Conservation (phyloP, 2,797 vertebrate genomes). For the Glyptemys insculpta region DNA sequence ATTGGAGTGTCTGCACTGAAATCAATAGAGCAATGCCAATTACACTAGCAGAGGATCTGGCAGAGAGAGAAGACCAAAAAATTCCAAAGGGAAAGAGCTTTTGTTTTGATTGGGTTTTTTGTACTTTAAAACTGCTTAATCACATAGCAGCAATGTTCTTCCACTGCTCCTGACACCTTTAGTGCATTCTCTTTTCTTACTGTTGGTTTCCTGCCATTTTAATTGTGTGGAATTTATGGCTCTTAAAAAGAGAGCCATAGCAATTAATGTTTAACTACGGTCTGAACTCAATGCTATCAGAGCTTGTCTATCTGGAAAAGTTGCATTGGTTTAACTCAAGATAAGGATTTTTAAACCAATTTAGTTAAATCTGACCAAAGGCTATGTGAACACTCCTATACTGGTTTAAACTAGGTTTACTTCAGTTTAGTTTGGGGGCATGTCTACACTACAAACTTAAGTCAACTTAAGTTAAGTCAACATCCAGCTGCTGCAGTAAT, state of each 20-base stretch:
- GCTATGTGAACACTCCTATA: not conserved
- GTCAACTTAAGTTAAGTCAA: no score
- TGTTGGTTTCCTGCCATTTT: not conserved
- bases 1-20: slow-evolving; percentile 13
- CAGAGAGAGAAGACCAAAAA: slow-evolving; percentile 6
- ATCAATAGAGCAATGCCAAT: not conserved
- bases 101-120: not conserved
- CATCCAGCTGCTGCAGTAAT: no score
- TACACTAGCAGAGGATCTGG: not conserved
- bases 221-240: not conserved
- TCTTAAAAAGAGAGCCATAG: fast-evolving
- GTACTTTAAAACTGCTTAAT: not conserved
- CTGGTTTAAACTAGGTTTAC: not conserved
- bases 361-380: not conserved
- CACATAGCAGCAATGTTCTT: not conserved
- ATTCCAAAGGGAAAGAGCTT: not conserved
- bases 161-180: not conserved
- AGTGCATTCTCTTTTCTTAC: not conserved
- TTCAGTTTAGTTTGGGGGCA: not conserved
- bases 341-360: not conserved
- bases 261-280: not conserved
- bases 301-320: not conserved
- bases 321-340: not conserved
- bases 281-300: not conserved
- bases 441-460: no score